Evolutionary conservation across 2,888 invertebrate genomes (phyloP).

Genomic region (Marronus borbonicus): DNA sequence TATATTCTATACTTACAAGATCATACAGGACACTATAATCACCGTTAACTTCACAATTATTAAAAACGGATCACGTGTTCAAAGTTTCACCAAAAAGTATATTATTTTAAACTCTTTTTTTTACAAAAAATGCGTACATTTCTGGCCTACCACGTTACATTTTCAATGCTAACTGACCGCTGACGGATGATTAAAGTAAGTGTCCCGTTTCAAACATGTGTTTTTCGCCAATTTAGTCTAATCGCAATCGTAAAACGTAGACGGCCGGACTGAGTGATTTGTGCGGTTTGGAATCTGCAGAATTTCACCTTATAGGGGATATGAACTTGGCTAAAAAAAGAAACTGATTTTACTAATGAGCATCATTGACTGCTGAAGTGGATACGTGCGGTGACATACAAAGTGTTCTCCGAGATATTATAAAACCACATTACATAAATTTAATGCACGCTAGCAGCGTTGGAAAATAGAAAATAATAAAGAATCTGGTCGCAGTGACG

Average conservation of each 20-base stretch:
- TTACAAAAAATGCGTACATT: background rate
- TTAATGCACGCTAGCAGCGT: too few species aligned
- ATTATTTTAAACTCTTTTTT: background rate
- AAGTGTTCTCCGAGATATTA: background rate
- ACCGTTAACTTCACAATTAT: too few species aligned
- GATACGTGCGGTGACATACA: conserved; percentile 22
- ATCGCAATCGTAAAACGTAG: background rate
- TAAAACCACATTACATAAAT: background rate
- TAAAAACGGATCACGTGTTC: too few species aligned
- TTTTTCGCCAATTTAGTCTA: conserved; percentile 29
- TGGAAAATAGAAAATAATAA: too few species aligned
- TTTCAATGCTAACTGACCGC: background rate
- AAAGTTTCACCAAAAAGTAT: too few species aligned
- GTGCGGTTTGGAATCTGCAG: conserved; percentile 29
- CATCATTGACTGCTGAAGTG: conserved; percentile 21
- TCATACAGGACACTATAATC: too few species aligned
- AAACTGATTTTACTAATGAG: conserved; percentile 41
- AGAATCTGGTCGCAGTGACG: too few species aligned
- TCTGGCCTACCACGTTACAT: background rate
- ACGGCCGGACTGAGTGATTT: conserved; percentile 14
- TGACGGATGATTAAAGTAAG: background rate
- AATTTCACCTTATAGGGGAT: conserved; percentile 39
- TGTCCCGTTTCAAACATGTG: conserved; percentile 31
- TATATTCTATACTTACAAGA: too few species aligned
- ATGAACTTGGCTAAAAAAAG: conserved; percentile 39